Evolutionary conservation across 2,888 invertebrate genomes (phyloP), one percentile per base, ranked within the genome.

Genomic region (Tortrix viridana): DNA sequence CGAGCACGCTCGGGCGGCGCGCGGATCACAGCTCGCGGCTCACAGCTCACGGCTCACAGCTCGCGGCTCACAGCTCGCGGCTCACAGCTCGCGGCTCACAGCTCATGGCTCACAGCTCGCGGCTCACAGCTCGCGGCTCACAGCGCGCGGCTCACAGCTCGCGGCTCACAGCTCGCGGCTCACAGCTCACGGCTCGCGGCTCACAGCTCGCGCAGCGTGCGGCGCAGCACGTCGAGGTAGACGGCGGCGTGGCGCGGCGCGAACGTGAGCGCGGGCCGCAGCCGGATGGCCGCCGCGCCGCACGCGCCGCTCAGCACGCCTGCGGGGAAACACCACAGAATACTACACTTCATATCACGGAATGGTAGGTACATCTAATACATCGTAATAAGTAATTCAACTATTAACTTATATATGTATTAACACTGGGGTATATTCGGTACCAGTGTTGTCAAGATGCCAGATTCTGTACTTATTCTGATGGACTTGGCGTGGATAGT

Each of bases 211-310:
- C 94, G 94, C 43, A 97, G 85, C 16, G 95, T 94, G 75, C 94
- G 92, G 68, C 95, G 93, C 64, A 99, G 94, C 60, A 93, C 94
- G 73, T 98, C 97, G 72, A 99, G 93, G 84, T 98, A 97, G 71
- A 98, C 95, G 75, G 97, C 95, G 1, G 96, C 97, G 80, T 99
- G 99, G 67, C 95, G 94, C 69, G 95, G 94, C 76, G 96, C 94
- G 85, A 98, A 98, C 60, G 96, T 95, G 48, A 99, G 89, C 38
- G 98, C 95, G 19, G 99, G 99, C 71, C 99, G 93, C 70, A 99
- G 93, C 69, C 99, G 95, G 63, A 99, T 93, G 0, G 97, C 91
- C 3, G 79, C 74, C 0, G 94, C 94, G 6, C 99, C 99, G 81
- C 98, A 98, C 1, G 96, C 96, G 46, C 99, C 99, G 37, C 95